Evolutionary conservation across 2,797 vertebrate species (phyloP).

Genomic region (Gymnoscopelus braueri): DNA sequence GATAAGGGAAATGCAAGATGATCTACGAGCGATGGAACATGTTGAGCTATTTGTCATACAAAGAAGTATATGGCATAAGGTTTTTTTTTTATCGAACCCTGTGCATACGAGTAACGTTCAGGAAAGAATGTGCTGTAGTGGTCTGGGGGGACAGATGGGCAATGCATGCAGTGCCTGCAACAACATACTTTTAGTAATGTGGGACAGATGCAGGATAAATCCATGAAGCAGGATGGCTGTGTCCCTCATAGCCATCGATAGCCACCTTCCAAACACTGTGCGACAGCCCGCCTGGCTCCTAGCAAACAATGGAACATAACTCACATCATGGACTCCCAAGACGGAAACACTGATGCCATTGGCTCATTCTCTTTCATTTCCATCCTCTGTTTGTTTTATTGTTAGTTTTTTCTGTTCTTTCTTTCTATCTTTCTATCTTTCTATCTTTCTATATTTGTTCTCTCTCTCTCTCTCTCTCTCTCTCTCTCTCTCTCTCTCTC

Average conservation of each 20-base stretch:
- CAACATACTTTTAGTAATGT: too few relatives aligned
- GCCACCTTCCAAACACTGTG: not conserved
- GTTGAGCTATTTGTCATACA: too few relatives aligned
- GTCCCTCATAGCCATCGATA: not conserved
- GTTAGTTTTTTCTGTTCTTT: not conserved
- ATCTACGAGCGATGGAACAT: too few relatives aligned
- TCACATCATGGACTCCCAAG: conserved; percentile 12
- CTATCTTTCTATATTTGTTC: too few relatives aligned
- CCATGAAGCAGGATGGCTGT: not conserved
- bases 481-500: not conserved
- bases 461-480: not conserved
- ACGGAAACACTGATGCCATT: conserved; percentile 26
- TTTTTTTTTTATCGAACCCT: too few relatives aligned
- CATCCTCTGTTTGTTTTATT: not conserved
- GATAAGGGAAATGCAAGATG: too few relatives aligned
- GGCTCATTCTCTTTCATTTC: not conserved
- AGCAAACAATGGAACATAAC: conserved; percentile 18
- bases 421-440: conserved; percentile 3
- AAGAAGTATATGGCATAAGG: too few relatives aligned
- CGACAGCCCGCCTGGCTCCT: not conserved
- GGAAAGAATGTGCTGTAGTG: too few relatives aligned
- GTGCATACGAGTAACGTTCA: too few relatives aligned
- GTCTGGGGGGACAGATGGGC: too few relatives aligned
- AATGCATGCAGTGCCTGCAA: too few relatives aligned
- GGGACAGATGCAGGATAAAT: not conserved